Conservation (phyloP, 2,113 vertebrate genomes). For the Prietella phreatophila region DNA sequence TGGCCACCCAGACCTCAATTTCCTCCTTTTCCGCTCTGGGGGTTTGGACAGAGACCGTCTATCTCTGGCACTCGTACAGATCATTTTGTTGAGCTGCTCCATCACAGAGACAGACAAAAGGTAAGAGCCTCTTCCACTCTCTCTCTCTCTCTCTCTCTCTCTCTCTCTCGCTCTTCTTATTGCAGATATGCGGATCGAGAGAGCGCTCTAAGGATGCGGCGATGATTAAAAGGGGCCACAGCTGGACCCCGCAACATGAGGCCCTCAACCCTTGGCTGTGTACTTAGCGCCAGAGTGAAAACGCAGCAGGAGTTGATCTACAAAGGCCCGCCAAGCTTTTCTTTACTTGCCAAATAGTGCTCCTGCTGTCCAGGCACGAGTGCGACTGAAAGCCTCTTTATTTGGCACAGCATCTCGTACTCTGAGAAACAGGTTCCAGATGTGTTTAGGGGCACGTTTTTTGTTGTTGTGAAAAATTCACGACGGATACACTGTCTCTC, state of each 20-base stretch:
- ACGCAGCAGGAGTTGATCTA: conserved; percentile 67
- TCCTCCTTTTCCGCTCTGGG: conserved; percentile 61
- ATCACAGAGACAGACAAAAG: conserved; percentile 54
- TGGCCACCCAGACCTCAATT: conserved; percentile 57
- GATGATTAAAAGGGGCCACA: conserved; percentile 53
- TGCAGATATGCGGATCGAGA: conserved; percentile 2
- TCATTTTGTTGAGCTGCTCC: conserved; percentile 38
- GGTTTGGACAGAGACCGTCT: conserved; percentile 46
- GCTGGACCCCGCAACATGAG: conserved; percentile 53
- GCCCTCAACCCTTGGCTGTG: conserved; percentile 62
- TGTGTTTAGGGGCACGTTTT: conserved; percentile 42
- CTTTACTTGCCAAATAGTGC: conserved; percentile 67
- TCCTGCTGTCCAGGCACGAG: conserved; percentile 61
- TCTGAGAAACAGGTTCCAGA: conserved; percentile 61
- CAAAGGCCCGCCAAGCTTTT: conserved; percentile 59
- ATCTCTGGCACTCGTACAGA: conserved; percentile 42
- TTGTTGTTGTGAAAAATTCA: not conserved
- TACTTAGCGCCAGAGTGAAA: conserved; percentile 65
- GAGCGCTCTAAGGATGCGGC: conserved; percentile 11
- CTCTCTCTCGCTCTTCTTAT: conserved; percentile 16
- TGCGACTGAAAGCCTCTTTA: conserved; percentile 68
- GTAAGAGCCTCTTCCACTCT: conserved; percentile 36
- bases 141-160: conserved; percentile 24
- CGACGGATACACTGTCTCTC: conserved; percentile 27
- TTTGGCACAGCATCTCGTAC: conserved; percentile 44